Percentiles rank a stretch among this genome's conserved stretches.
phyloP scores from a whole-genome alignment of 2,797 vertebrate genomes.

The Bradypus variegatus region DNA sequence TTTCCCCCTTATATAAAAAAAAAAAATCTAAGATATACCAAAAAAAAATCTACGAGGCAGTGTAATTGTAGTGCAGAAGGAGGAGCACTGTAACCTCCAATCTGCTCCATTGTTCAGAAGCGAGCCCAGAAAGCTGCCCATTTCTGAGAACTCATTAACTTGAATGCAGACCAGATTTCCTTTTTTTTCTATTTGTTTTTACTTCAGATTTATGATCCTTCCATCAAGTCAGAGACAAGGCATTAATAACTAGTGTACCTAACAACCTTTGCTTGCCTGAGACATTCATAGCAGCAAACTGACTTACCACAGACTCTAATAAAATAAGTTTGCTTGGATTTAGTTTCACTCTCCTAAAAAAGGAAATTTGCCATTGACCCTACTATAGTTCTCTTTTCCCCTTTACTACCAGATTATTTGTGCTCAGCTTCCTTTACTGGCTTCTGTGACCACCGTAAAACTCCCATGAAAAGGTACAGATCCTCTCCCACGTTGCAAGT shows the following conservation, averaged over 20 bases:
- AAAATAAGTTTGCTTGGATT: constrained; percentile 12
- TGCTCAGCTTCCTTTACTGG: neutral
- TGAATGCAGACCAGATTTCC: neutral
- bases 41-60: neutral
- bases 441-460: neutral
- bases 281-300: neutral
- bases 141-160: neutral
- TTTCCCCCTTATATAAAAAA: neutral
- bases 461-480: neutral
- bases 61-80: neutral
- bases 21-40: neutral
- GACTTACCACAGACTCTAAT: neutral
- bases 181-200: neutral
- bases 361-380: neutral
- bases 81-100: neutral
- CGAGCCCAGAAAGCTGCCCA: neutral
- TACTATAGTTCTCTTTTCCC: neutral
- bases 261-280: neutral
- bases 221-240: neutral
- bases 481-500: neutral
- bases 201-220: neutral
- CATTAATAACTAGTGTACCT: neutral
- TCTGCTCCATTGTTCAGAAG: neutral
- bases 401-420: neutral
- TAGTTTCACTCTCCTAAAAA: neutral